Percentiles rank a stretch among this genome's conserved stretches.
Evolutionary conservation across 2,113 vertebrate genomes (phyloP).

Genomic region (Tragelaphus scriptus): DNA sequence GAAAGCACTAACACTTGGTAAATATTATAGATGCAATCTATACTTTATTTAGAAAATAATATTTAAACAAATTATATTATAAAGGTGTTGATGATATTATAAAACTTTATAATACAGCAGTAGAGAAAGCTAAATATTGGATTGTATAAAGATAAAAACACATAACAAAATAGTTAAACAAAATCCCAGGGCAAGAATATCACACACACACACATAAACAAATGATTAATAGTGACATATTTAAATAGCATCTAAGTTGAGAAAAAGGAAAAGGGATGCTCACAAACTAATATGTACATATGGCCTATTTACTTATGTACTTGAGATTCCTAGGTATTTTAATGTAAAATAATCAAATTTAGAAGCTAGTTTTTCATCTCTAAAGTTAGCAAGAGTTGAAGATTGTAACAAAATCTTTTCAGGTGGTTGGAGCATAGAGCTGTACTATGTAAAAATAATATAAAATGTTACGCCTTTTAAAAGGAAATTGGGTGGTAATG

Average conservation of each 20-base stretch:
- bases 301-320: not conserved
- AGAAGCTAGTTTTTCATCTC: not conserved
- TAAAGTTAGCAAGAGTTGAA: not conserved
- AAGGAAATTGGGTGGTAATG: not conserved
- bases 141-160: not conserved
- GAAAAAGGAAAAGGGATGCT: not conserved
- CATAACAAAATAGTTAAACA: not conserved
- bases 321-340: not conserved
- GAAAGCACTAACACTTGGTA: not conserved
- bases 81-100: not conserved
- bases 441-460: not conserved
- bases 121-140: not conserved
- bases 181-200: not conserved
- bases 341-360: not conserved
- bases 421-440: no score
- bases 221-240: not conserved
- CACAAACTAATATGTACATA: not conserved
- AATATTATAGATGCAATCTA: not conserved
- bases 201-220: not conserved
- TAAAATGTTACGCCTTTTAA: not conserved
- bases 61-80: not conserved
- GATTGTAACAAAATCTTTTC: not conserved
- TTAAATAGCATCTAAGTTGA: not conserved
- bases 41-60: not conserved
- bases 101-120: not conserved